A percentile compares a stretch with the other conserved stretches of the same genome.
These are phyloP conservation scores for Harpalus rufipes DNA, from an alignment of 2,888 invertebrate species.

Conservation along the genomic window DNA sequence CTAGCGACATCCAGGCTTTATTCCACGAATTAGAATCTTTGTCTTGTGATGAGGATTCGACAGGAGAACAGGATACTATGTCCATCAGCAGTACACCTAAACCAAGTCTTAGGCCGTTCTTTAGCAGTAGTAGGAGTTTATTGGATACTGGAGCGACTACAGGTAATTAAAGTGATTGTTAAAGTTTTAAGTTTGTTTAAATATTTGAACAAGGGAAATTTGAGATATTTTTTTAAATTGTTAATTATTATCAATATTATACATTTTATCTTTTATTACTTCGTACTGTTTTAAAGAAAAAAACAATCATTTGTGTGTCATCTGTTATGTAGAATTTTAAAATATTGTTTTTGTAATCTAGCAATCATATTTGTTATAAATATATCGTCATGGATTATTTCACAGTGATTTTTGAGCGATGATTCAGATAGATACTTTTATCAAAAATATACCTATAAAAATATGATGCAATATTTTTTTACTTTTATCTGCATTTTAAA, in stretches of 20 bases:
- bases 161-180: conserved; percentile 57
- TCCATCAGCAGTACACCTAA: conserved; percentile 98
- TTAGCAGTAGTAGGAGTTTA: conserved; percentile 92
- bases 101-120: conserved; percentile 96
- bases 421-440: too few species aligned
- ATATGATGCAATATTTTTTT: too few species aligned
- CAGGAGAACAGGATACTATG: conserved; percentile 97
- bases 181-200: background rate
- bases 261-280: background rate
- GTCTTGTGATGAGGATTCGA: conserved; percentile 92
- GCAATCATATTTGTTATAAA: too few species aligned
- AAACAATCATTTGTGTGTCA: conserved; percentile 7
- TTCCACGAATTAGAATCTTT: conserved; percentile 97
- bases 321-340: too few species aligned
- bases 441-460: too few species aligned
- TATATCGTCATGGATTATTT: too few species aligned
- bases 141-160: conserved; percentile 75
- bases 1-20: conserved; percentile 94
- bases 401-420: too few species aligned
- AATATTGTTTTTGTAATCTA: too few species aligned
- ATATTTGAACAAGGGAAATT: background rate
- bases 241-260: too few species aligned
- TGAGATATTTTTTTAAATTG: background rate
- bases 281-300: background rate
- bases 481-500: too few species aligned